Conservation (phyloP, 2,797 vertebrate genomes). For the Psittacula derbiana region DNA sequence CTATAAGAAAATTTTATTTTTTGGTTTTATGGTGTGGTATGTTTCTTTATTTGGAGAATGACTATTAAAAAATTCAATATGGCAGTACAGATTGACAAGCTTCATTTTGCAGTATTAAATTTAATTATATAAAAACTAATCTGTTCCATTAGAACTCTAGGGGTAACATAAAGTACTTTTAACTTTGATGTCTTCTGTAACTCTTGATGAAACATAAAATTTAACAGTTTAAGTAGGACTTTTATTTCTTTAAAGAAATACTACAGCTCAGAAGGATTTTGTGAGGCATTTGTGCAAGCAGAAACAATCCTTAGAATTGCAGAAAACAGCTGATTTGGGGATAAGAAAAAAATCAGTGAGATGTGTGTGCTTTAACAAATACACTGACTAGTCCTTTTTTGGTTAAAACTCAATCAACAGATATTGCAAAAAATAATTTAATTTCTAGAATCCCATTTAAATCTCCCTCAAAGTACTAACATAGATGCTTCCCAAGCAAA, state of each 20-base stretch:
- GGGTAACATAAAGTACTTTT: slow-evolving; percentile 23
- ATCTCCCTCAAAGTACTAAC: neutral
- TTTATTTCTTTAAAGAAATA: slow-evolving; percentile 28
- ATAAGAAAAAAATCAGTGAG: neutral
- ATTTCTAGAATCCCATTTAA: neutral
- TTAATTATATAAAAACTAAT: slow-evolving; percentile 34
- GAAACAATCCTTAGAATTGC: neutral
- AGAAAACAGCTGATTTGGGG: neutral
- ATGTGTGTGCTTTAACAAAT: neutral
- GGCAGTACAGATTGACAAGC: slow-evolving; percentile 12
- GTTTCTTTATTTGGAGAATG: slow-evolving; percentile 9
- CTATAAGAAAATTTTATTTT: neutral
- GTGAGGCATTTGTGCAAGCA: neutral
- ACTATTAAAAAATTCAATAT: slow-evolving; percentile 14
- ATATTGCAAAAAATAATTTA: neutral
- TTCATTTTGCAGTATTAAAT: slow-evolving; percentile 29
- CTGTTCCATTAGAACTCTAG: neutral
- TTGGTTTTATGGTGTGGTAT: slow-evolving; percentile 10
- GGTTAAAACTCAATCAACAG: neutral
- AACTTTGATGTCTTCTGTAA: slow-evolving; percentile 53
- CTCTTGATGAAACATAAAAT: slow-evolving; percentile 45
- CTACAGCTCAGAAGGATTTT: neutral
- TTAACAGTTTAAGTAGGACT: slow-evolving; percentile 19
- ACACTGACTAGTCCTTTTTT: accelerated
- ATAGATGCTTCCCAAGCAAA: neutral